These are phyloP conservation scores for Cerastis rubricosa DNA, from an alignment of 2,888 invertebrate species.

Conservation along the genomic window DNA sequence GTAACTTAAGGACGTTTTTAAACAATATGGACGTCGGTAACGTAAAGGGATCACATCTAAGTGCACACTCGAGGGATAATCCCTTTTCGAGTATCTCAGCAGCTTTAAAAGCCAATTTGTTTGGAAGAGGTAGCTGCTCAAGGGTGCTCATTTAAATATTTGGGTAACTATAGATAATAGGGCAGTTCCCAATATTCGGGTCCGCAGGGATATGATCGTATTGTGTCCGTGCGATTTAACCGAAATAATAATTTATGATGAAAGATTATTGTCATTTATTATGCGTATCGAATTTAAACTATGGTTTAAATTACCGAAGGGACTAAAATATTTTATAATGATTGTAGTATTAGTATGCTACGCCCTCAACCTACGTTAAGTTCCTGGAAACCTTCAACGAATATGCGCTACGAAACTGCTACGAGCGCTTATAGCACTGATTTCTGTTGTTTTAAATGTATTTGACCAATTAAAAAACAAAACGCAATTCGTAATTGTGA, in stretches of 20 bases:
- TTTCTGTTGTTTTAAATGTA: background rate
- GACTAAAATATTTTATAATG: constrained; percentile 12
- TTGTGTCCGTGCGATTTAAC: constrained; percentile 48
- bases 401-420: constrained; percentile 21
- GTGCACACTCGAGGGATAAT: constrained; percentile 67
- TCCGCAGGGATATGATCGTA: constrained; percentile 50
- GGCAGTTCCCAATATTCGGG: constrained; percentile 45
- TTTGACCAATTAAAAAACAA: background rate
- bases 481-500: background rate
- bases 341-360: background rate
- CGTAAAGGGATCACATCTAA: constrained; percentile 61
- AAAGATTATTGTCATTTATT: constrained; percentile 54
- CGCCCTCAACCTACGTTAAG: background rate
- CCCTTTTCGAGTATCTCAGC: constrained; percentile 66
- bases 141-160: constrained; percentile 64
- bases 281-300: constrained; percentile 34
- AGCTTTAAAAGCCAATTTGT: constrained; percentile 67
- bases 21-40: constrained; percentile 46
- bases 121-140: constrained; percentile 58
- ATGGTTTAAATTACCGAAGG: constrained; percentile 19
- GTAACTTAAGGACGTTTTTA: constrained; percentile 49
- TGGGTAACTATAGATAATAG: constrained; percentile 61
- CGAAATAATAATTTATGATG: constrained; percentile 55
- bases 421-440: constrained; percentile 11
- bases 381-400: background rate